Conservation (phyloP, 2,113 vertebrate genomes). For the Plecturocebus donacophilus region DNA sequence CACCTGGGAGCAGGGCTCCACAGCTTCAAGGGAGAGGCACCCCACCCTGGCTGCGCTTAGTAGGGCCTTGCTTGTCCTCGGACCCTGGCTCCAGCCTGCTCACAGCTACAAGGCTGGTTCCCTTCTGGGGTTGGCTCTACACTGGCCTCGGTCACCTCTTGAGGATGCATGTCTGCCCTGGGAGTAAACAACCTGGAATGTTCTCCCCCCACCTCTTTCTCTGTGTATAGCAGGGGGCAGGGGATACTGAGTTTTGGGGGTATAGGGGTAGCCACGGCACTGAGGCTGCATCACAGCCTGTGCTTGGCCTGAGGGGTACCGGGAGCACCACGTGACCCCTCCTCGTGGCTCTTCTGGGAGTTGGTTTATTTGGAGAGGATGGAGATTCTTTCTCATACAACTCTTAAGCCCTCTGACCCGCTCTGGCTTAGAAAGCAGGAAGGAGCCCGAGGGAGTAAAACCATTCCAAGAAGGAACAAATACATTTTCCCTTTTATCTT, state of each 20-base stretch:
- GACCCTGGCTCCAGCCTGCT: neutral
- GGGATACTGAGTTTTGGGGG: neutral
- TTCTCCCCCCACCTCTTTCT: neutral
- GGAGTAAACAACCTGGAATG: neutral
- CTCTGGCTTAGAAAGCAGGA: constrained; percentile 66
- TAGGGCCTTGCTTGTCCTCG: neutral
- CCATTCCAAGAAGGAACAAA: constrained; percentile 7
- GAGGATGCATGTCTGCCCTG: neutral
- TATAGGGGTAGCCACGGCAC: fast-evolving
- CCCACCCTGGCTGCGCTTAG: neutral
- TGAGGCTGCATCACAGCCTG: neutral
- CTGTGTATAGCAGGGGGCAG: neutral
- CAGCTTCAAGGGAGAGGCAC: neutral
- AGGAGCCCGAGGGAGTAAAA: neutral
- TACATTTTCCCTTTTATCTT: constrained; percentile 46
- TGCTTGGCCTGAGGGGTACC: neutral
- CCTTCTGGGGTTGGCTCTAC: neutral
- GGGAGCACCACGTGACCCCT: neutral
- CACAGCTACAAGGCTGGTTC: fast-evolving
- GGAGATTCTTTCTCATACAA: constrained; percentile 73
- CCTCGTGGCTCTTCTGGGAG: constrained; percentile 46
- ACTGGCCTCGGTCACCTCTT: neutral
- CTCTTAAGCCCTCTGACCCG: constrained; percentile 70
- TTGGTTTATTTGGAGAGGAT: constrained; percentile 53
- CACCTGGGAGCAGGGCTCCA: neutral